Conservation (phyloP, 2,113 vertebrate species). For the Dryoscopus gambensis region DNA sequence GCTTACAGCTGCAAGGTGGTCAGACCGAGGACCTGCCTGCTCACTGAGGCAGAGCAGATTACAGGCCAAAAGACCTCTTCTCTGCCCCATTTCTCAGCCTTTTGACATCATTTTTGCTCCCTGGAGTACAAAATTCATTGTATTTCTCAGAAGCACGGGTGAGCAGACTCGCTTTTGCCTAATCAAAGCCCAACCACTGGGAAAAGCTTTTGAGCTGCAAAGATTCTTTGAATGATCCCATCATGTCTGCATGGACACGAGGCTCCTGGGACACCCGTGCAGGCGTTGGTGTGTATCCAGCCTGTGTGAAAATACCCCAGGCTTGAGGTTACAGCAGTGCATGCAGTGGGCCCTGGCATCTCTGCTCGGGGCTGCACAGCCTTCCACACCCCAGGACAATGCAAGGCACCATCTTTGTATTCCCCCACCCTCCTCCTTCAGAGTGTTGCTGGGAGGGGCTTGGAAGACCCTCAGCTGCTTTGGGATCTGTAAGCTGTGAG, state of each 20-base stretch:
- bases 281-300: neutral
- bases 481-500: neutral
- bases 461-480: neutral
- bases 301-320: neutral
- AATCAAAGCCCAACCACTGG: neutral
- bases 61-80: neutral
- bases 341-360: neutral
- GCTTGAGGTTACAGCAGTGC: neutral
- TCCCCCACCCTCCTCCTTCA: neutral
- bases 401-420: neutral
- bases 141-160: neutral
- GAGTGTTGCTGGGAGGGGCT: neutral
- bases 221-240: neutral
- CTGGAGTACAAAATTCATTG: neutral
- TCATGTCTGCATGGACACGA: fast-evolving
- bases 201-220: neutral
- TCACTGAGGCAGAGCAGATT: neutral
- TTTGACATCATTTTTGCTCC: neutral
- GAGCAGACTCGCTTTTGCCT: neutral
- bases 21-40: neutral
- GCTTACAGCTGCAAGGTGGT: neutral
- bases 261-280: fast-evolving
- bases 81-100: neutral
- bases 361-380: neutral
- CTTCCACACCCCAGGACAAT: neutral